A percentile compares a stretch with the other conserved stretches of the same genome.
Evolutionary conservation across 64 coral and sea anemone genomes (phyloP).

Genomic region (Pocillopora verrucosa): DNA sequence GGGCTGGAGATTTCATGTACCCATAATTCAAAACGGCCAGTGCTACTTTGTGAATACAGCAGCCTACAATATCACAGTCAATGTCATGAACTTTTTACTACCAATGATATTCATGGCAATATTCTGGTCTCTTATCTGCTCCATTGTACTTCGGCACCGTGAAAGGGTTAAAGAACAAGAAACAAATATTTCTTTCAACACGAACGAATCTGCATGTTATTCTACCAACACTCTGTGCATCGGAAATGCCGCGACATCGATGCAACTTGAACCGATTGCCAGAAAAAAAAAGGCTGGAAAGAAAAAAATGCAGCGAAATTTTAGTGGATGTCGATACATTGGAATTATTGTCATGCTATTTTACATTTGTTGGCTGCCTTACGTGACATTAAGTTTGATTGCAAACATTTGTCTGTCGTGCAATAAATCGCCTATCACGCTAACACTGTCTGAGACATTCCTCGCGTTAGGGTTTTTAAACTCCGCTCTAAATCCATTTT

Average conservation of each 20-base stretch:
- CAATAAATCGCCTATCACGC: not conserved
- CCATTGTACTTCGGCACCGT: constrained; percentile 60
- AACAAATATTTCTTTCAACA: constrained; percentile 44
- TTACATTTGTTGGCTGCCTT: constrained; percentile 85
- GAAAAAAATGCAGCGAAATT: constrained; percentile 54
- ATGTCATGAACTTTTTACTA: constrained; percentile 70
- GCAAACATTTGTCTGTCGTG: not conserved
- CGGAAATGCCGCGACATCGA: not conserved
- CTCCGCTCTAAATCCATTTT: constrained; percentile 52
- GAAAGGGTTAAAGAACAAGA: constrained; percentile 60
- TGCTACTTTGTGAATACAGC: constrained; percentile 48
- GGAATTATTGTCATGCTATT: constrained; percentile 73
- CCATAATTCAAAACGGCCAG: not conserved
- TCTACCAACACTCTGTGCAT: constrained; percentile 37
- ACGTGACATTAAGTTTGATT: not conserved
- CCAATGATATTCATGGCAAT: constrained; percentile 86
- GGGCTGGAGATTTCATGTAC: constrained; percentile 44
- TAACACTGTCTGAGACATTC: not conserved
- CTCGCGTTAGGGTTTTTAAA: constrained; percentile 41
- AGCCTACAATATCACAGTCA: constrained; percentile 57
- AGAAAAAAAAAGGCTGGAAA: constrained; percentile 29
- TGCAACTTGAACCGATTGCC: not conserved
- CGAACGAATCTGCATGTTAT: constrained; percentile 41
- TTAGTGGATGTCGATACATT: constrained; percentile 71
- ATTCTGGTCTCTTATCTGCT: constrained; percentile 77